Percentiles rank a stretch among this genome's conserved stretches.
Conservation (phyloP, 2,888 invertebrate genomes). For the Drosophila demipolita region DNA sequence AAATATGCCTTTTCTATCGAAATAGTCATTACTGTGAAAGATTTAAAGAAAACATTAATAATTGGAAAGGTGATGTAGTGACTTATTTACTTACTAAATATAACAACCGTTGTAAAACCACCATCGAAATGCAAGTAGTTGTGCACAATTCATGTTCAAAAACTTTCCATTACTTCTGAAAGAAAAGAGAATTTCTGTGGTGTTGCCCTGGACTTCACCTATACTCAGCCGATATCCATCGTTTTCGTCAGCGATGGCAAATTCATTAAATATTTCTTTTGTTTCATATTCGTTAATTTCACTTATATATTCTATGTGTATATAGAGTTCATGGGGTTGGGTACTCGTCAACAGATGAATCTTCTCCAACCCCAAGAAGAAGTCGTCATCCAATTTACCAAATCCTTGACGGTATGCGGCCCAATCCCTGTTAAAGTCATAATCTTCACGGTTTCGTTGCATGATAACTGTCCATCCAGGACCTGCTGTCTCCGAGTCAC, state of each 20-base stretch:
- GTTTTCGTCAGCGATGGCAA: neutral
- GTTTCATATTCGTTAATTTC: neutral
- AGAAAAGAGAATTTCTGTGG: no score
- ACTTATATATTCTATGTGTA: no score
- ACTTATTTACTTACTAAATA: neutral
- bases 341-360: no score
- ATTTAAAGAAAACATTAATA: neutral
- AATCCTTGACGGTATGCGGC: accelerated
- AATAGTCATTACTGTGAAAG: no score
- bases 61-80: neutral
- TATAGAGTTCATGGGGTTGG: no score
- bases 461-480: no score
- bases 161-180: no score
- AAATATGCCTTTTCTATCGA: no score
- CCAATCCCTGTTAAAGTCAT: no score
- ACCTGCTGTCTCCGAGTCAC: no score
- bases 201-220: accelerated
- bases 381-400: no score
- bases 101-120: neutral
- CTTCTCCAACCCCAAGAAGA: no score
- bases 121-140: accelerated
- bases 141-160: neutral
- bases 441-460: accelerated
- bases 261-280: neutral
- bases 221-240: neutral